Base-by-base conservation (phyloP, 2,888 invertebrate species). In the Tridacna gigas region DNA sequence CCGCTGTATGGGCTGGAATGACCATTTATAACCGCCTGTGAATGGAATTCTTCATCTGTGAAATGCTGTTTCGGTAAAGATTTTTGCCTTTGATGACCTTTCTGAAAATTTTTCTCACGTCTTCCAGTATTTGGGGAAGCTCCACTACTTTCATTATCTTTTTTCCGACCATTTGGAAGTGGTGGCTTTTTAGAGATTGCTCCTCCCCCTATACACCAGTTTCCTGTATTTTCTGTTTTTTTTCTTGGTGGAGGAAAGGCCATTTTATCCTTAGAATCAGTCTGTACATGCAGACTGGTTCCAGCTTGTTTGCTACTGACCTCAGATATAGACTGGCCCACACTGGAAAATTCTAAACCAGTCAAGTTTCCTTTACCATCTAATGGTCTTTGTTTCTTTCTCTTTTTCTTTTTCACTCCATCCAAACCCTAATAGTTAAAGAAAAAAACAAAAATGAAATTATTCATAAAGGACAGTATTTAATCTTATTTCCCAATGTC, bases 371-470 rank as follows among this genome's bases (percentile, higher is more conserved):
- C 47, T 75, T 28, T 83, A 26, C 71, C 65, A 66, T 86, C 89
- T 13, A 77, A 47, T 48, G 69, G 74, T 82, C 86, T 88, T 37
- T 82, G 80, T 76, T 86, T 89, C 82, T 89, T 89, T 66, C 86
- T 88, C 87, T 89, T 89, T 75, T 88, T 89, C 77, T 84, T 86
- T 47, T 86, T 86, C 15, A 73, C 56, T 26, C 74, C 86, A 79
- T 89, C 89, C 45, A 60, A 74, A 20, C 45, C 66, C 87, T 87
- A 60, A n/a, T 7, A 37, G 37, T 37, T 2, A 37, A 37, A n/a
- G n/a, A n/a, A n/a, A n/a, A 37, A 4, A 37, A 37, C 37, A 37
- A 37, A 37, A 37, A 37, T 4, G 37, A 4, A 4, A 37, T 37
- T 4, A 37, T 37, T 7, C 37, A 37, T 7, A 37, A 7, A 37